Evolutionary conservation across 2,797 vertebrate genomes (phyloP).

Genomic region (Lepilemur septentrionalis): DNA sequence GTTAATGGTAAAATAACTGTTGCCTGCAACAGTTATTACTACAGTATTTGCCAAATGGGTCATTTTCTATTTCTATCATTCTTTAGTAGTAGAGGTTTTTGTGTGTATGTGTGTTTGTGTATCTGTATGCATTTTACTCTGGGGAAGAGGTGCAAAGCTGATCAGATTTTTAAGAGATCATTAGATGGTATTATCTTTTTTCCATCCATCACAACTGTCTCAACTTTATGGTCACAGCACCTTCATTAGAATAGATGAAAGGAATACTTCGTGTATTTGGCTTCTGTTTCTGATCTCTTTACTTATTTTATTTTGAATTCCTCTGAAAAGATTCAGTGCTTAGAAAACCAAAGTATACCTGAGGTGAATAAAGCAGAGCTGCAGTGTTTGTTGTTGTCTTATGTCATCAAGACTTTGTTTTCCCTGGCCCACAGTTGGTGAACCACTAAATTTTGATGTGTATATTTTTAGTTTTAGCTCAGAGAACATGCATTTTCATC

Average conservation of each 20-base stretch:
- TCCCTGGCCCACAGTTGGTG: background rate
- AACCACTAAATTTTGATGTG: background rate
- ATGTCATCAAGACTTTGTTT: background rate
- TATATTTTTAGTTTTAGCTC: background rate
- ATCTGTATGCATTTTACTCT: background rate
- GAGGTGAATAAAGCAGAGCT: background rate
- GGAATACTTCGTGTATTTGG: background rate
- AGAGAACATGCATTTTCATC: slow-evolving; percentile 1
- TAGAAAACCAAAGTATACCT: background rate
- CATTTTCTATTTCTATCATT: background rate
- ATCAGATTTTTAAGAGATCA: background rate
- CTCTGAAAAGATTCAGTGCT: background rate
- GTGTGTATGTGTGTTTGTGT: too few species aligned
- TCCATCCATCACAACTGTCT: background rate
- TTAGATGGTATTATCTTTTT: background rate
- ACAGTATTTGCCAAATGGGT: background rate
- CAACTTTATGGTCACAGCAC: background rate
- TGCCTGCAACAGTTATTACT: background rate
- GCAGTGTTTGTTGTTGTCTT: background rate
- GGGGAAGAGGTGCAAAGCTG: background rate
- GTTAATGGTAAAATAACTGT: background rate
- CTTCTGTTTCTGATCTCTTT: background rate
- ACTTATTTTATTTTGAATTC: background rate
- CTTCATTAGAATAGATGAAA: background rate
- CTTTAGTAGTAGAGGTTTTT: background rate